Percentiles rank a stretch among this genome's conserved stretches.
Evolutionary conservation across 2,888 invertebrate species (phyloP).

Genomic region (Drosophila siamana): DNA sequence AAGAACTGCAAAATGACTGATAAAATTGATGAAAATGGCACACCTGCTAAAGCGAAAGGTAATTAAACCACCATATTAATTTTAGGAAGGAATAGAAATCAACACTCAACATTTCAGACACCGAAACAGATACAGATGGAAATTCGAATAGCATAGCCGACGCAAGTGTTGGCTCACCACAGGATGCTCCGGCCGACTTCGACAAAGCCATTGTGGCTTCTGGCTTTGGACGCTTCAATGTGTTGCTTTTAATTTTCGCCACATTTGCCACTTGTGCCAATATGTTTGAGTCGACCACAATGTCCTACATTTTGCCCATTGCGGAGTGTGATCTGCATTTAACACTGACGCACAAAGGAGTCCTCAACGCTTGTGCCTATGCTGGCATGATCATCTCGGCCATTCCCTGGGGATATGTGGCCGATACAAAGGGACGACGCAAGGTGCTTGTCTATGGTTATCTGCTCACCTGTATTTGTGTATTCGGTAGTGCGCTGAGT

Average conservation of each 20-base stretch:
- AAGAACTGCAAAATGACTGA: slow-evolving; percentile 16
- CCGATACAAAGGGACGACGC: slow-evolving; percentile 90
- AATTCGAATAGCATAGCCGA: slow-evolving; percentile 44
- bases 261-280: slow-evolving; percentile 89
- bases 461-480: slow-evolving; percentile 88
- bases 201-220: slow-evolving; percentile 90
- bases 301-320: slow-evolving; percentile 90
- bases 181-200: slow-evolving; percentile 87
- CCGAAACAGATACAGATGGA: slow-evolving; percentile 42
- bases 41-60: slow-evolving; percentile 34
- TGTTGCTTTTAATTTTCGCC: slow-evolving; percentile 87
- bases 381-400: slow-evolving; percentile 92
- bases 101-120: slow-evolving; percentile 25
- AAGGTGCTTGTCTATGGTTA: slow-evolving; percentile 89
- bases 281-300: slow-evolving; percentile 90
- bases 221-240: slow-evolving; percentile 90
- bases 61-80: neutral
- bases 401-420: slow-evolving; percentile 91
- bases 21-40: neutral
- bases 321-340: slow-evolving; percentile 91
- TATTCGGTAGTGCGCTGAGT: slow-evolving; percentile 88
- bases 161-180: slow-evolving; percentile 1
- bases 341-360: slow-evolving; percentile 89
- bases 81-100: neutral
- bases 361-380: slow-evolving; percentile 90